Conservation (phyloP, 1,140 invertebrate species). For the Trichonephila clavata region DNA sequence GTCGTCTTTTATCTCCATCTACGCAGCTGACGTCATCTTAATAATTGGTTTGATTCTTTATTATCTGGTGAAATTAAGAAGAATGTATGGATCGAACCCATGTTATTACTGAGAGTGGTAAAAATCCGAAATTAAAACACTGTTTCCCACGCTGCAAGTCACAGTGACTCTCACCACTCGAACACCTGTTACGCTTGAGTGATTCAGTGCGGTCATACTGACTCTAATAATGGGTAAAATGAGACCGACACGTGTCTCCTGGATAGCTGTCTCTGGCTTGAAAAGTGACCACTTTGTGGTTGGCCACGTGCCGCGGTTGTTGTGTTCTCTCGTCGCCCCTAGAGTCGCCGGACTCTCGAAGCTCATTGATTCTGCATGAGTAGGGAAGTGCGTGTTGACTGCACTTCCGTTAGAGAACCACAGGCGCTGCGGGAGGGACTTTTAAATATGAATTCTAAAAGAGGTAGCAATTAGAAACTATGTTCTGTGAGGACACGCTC, state of each 20-base stretch:
- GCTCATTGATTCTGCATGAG: background rate
- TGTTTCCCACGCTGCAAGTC: conserved; percentile 56
- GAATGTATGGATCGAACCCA: conserved; percentile 2
- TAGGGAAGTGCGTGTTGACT: conserved; percentile 45
- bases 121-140: conserved; percentile 53
- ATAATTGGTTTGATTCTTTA: background rate
- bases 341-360: background rate
- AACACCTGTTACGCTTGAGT: conserved; percentile 63
- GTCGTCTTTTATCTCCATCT: conserved; percentile 4
- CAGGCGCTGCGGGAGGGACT: background rate
- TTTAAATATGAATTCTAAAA: background rate
- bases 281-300: conserved; percentile 69
- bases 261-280: background rate
- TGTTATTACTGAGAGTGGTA: conserved; percentile 27
- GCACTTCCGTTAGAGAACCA: conserved; percentile 31
- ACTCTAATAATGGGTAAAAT: conserved; percentile 73
- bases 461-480: background rate
- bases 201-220: background rate
- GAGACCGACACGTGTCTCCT: conserved; percentile 47
- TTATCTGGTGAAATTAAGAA: conserved; percentile 24
- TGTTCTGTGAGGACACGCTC: background rate
- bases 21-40: background rate
- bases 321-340: background rate
- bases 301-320: conserved; percentile 4
- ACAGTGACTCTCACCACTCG: conserved; percentile 45